Conservation (phyloP, 2,113 vertebrate genomes). For the Rousettus leschenaultii region DNA sequence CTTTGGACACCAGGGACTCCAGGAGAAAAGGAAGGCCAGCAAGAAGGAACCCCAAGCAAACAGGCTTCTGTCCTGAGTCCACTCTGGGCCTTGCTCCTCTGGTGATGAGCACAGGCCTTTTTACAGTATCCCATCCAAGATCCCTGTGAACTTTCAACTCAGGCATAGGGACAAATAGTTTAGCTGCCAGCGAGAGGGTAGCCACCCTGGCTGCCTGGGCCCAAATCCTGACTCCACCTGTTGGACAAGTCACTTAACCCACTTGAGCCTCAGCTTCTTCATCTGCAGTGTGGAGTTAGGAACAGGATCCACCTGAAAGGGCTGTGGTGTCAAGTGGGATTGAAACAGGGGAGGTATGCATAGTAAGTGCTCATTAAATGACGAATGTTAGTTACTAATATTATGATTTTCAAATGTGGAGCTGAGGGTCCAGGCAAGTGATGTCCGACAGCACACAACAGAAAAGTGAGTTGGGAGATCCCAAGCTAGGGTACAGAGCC, state of each 20-base stretch:
- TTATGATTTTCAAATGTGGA: background rate
- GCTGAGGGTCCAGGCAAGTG: background rate
- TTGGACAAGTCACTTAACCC: background rate
- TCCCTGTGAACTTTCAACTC: background rate
- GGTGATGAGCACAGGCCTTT: background rate
- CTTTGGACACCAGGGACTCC: background rate
- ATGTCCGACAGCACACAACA: background rate
- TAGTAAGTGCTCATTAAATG: background rate
- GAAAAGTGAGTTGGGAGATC: too few relatives aligned
- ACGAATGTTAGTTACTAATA: background rate
- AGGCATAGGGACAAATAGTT: background rate
- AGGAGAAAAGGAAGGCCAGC: background rate
- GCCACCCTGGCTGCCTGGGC: background rate
- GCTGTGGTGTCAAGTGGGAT: fast-evolving
- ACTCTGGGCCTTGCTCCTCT: background rate
- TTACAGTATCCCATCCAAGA: background rate
- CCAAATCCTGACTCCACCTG: background rate
- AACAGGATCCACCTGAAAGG: too few relatives aligned
- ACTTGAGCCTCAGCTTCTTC: background rate
- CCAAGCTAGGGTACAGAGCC: background rate
- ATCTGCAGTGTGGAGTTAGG: background rate
- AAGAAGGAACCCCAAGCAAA: background rate
- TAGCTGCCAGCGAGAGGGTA: background rate
- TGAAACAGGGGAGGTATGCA: fast-evolving
- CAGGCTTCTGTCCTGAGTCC: background rate